These are phyloP conservation scores for Erythrolamprus reginae DNA, from an alignment of 2,113 vertebrate genomes.

Conservation along the genomic window DNA sequence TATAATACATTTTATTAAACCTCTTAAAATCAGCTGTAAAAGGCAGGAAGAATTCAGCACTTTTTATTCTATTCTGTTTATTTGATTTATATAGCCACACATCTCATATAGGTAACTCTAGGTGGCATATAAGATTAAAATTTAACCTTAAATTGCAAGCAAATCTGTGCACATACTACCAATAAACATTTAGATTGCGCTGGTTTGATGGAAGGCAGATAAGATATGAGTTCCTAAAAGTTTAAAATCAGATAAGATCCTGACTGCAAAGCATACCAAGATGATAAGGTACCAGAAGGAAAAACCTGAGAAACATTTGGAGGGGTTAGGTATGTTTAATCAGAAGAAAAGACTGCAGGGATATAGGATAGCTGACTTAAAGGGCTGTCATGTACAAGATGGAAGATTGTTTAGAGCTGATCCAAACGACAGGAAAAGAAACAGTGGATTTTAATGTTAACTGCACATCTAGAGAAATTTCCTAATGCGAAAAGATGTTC, in stretches of 20 bases:
- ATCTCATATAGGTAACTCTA: neutral
- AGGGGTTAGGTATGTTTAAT: neutral
- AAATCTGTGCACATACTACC: neutral
- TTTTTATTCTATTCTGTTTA: neutral
- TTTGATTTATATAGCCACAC: neutral
- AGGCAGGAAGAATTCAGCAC: neutral
- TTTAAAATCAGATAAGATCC: neutral
- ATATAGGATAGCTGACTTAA: neutral
- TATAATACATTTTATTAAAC: neutral
- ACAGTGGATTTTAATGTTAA: neutral
- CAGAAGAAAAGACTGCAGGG: neutral
- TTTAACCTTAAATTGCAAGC: neutral
- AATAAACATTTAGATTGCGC: neutral
- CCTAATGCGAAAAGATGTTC: neutral
- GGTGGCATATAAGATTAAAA: neutral
- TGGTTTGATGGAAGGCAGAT: neutral
- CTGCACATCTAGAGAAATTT: neutral
- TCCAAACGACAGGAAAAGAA: neutral
- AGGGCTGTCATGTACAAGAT: neutral
- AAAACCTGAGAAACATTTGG: neutral
- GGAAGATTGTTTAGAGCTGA: neutral
- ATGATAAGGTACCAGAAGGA: neutral
- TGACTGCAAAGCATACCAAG: neutral
- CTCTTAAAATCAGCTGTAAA: neutral
- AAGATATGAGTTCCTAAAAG: neutral